Percentiles rank a stretch among this genome's conserved stretches.
phyloP scores from a whole-genome alignment of 2,797 vertebrate species.

The Crocodylus rhombifer region DNA sequence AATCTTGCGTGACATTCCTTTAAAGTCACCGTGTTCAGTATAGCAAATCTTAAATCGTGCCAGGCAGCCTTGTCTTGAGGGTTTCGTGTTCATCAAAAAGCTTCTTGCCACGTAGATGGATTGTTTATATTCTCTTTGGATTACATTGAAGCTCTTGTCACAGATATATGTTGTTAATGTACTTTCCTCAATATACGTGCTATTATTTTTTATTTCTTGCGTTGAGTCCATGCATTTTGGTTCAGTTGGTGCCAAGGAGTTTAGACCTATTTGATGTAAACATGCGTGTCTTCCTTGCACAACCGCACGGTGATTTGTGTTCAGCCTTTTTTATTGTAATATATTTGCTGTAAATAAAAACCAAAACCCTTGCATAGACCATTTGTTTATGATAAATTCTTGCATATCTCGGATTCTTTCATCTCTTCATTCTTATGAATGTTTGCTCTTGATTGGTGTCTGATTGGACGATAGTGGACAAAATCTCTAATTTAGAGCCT shows the following conservation, averaged over 20 bases:
- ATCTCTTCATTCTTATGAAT: background rate
- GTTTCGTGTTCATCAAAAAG: background rate
- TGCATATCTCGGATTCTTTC: slow-evolving; percentile 25
- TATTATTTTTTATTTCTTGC: slow-evolving; percentile 49
- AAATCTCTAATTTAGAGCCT: slow-evolving; percentile 29
- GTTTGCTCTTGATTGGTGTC: background rate
- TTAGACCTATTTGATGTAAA: slow-evolving; percentile 42
- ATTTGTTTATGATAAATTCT: slow-evolving; percentile 16
- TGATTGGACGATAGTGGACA: background rate
- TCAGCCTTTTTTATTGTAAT: slow-evolving; percentile 67
- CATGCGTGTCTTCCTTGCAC: slow-evolving; percentile 4
- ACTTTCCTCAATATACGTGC: slow-evolving; percentile 49
- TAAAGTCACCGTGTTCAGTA: slow-evolving; percentile 45
- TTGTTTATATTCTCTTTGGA: slow-evolving; percentile 49
- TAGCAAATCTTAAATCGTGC: slow-evolving; percentile 44
- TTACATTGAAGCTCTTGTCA: slow-evolving; percentile 25
- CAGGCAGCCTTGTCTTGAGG: slow-evolving; percentile 47
- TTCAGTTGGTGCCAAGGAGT: slow-evolving; percentile 38
- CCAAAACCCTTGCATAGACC: slow-evolving; percentile 1
- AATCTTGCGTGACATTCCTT: slow-evolving; percentile 48
- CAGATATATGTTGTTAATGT: slow-evolving; percentile 51
- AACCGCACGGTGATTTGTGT: background rate
- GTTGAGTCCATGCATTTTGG: slow-evolving; percentile 1
- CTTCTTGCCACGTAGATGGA: slow-evolving; percentile 28
- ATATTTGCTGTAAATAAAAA: slow-evolving; percentile 76